Conservation (phyloP, 2,113 vertebrate genomes). For the Centropus unirufus region DNA sequence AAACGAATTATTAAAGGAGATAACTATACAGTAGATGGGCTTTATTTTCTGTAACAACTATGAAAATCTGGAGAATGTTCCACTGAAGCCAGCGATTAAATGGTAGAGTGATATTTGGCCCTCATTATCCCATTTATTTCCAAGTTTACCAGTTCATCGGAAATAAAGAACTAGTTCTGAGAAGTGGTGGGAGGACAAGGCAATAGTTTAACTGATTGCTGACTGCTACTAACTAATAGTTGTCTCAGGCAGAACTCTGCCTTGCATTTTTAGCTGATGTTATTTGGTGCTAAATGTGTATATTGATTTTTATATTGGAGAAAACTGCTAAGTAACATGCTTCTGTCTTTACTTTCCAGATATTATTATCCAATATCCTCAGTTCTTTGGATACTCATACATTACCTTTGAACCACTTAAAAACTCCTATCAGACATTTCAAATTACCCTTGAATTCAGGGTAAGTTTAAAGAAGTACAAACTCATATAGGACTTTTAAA, state of each 20-base stretch:
- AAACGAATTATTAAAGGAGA: neutral
- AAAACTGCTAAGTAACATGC: neutral
- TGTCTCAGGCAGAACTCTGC: neutral
- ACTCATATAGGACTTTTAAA: neutral
- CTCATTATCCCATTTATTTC: neutral
- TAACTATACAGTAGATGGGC: neutral
- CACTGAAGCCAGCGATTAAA: neutral
- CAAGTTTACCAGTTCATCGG: neutral
- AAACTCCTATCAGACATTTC: conserved; percentile 93
- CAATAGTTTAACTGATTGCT: neutral
- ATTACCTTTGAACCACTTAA: conserved; percentile 95
- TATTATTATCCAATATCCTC: conserved; percentile 88
- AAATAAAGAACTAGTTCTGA: neutral
- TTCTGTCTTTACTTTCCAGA: conserved; percentile 76
- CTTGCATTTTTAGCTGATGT: neutral
- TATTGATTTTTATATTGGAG: conserved; percentile 2
- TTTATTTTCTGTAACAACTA: neutral
- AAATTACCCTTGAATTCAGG: conserved; percentile 94
- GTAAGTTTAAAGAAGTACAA: conserved; percentile 72
- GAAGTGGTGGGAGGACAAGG: neutral
- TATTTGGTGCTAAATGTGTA: neutral
- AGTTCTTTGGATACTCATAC: conserved; percentile 93
- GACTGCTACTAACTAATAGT: neutral
- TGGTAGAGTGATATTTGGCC: neutral
- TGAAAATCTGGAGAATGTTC: neutral